phyloP scores from a whole-genome alignment of 2,888 invertebrate genomes.

The Ophion ellenae region DNA sequence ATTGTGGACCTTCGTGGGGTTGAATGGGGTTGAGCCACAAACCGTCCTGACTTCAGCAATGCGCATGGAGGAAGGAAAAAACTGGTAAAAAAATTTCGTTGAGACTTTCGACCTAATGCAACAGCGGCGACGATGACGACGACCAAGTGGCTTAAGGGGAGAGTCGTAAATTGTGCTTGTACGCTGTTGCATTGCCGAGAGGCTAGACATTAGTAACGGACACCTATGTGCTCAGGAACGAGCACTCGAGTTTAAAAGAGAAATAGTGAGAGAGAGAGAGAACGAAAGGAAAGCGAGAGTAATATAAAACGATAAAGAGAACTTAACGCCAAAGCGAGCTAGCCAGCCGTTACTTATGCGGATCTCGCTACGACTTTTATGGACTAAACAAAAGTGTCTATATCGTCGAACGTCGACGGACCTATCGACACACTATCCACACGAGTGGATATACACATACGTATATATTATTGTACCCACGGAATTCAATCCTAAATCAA shows the following conservation, averaged over 20 bases:
- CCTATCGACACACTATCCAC: constrained; percentile 50
- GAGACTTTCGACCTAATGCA: constrained; percentile 23
- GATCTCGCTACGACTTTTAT: constrained; percentile 61
- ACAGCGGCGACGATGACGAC: constrained; percentile 28
- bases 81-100: constrained; percentile 23
- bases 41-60: constrained; percentile 2
- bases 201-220: constrained; percentile 29
- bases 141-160: constrained; percentile 46
- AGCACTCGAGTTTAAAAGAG: constrained; percentile 20
- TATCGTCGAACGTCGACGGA: constrained; percentile 46
- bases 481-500: constrained; percentile 21
- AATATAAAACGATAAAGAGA: constrained; percentile 61
- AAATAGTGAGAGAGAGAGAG: constrained; percentile 35
- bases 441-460: neutral
- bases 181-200: constrained; percentile 45
- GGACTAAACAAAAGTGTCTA: constrained; percentile 57
- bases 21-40: neutral
- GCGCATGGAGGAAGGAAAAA: neutral
- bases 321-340: constrained; percentile 53
- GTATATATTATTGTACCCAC: constrained; percentile 18
- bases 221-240: constrained; percentile 18
- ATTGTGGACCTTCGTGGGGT: neutral
- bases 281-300: constrained; percentile 48
- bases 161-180: constrained; percentile 53
- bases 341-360: constrained; percentile 54